Percentiles rank a stretch among this genome's conserved stretches.
These are phyloP conservation scores for Clivina fossor DNA, from an alignment of 2,888 invertebrate species.

Conservation along the genomic window DNA sequence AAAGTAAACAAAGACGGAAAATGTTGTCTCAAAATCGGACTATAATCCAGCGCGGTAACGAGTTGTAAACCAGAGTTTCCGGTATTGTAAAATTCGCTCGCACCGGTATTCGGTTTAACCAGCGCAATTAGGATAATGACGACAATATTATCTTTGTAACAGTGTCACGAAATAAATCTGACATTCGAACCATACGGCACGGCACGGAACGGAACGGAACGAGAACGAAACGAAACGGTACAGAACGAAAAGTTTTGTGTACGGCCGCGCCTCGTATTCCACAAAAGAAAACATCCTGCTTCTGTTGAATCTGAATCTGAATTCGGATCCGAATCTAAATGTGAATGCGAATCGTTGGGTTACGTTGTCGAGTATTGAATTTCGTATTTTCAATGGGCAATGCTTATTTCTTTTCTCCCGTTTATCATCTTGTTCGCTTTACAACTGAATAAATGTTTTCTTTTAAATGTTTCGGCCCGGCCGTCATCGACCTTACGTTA, in stretches of 20 bases:
- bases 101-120: constrained; percentile 9
- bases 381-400: constrained; percentile 16
- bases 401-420: no score
- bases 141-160: constrained; percentile 26
- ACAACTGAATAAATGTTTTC: constrained; percentile 16
- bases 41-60: neutral
- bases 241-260: constrained; percentile 18
- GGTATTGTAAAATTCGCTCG: constrained; percentile 18
- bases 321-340: no score
- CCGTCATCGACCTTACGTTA: no score
- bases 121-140: constrained; percentile 25
- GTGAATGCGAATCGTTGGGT: constrained; percentile 8
- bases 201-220: neutral
- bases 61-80: neutral
- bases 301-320: no score
- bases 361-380: constrained; percentile 13
- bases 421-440: neutral
- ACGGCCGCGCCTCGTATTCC: neutral
- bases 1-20: neutral
- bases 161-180: constrained; percentile 12
- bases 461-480: no score
- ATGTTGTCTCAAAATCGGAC: neutral
- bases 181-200: neutral
- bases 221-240: neutral
- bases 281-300: constrained; percentile 28